Conservation (phyloP, 2,797 vertebrate genomes). For the Megalops cyprinoides region DNA sequence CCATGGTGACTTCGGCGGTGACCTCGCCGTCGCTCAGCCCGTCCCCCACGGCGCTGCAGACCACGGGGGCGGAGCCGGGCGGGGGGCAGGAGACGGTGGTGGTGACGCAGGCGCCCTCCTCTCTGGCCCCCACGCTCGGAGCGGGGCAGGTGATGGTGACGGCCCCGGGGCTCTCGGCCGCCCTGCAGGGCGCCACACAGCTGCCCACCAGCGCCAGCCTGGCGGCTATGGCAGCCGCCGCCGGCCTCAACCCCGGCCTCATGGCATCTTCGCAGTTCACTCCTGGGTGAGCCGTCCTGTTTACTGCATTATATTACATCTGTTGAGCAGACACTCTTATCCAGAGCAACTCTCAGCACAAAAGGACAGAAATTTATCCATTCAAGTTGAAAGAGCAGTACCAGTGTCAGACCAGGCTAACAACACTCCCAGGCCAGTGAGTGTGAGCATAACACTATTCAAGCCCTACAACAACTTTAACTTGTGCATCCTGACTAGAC, state of each 20-base stretch:
- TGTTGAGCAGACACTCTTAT: no score
- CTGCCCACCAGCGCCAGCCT: conserved; percentile 90
- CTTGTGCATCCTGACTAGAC: no score
- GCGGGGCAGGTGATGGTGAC: conserved; percentile 94
- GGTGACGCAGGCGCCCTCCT: conserved; percentile 83
- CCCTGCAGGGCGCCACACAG: conserved; percentile 87
- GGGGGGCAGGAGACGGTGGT: conserved; percentile 58
- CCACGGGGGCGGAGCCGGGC: conserved; percentile 73
- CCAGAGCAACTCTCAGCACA: no score
- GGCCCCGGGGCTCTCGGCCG: conserved; percentile 83
- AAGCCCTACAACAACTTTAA: no score
- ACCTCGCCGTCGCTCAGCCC: conserved; percentile 88
- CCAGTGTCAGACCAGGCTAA: no score
- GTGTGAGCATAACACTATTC: no score
- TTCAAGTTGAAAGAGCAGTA: no score
- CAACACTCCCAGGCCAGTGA: no score
- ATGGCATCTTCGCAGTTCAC: conserved; percentile 95
- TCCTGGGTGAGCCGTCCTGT: conserved; percentile 80
- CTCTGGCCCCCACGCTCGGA: conserved; percentile 80
- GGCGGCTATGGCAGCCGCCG: conserved; percentile 96
- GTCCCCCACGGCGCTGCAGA: conserved; percentile 75
- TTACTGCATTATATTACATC: background rate
- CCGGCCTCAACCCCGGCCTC: conserved; percentile 89
- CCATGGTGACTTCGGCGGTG: conserved; percentile 79
- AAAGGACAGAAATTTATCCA: no score